Evolutionary conservation across 2,888 invertebrate genomes (phyloP).

Genomic region (Aproaerema taeniolella): DNA sequence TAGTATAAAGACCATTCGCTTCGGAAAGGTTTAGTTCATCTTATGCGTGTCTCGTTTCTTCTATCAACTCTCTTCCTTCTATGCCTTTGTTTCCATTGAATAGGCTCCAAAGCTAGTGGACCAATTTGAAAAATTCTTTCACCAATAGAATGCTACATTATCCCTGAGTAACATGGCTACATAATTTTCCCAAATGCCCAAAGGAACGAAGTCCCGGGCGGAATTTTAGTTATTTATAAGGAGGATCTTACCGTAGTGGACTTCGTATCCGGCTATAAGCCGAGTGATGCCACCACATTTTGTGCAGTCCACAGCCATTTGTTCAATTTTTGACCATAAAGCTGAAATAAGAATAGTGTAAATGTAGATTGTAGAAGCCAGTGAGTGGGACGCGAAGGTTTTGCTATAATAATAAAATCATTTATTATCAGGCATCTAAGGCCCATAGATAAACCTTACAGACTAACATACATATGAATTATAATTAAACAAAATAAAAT

Average conservation of each 20-base stretch:
- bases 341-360: not conserved
- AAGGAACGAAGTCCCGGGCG: not conserved
- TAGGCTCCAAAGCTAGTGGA: not conserved
- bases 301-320: constrained; percentile 2
- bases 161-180: no score
- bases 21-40: no score
- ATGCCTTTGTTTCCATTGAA: not conserved
- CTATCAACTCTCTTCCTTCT: not conserved
- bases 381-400: not conserved
- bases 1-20: no score
- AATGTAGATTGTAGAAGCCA: no score
- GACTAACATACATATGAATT: no score
- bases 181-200: not conserved
- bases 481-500: no score
- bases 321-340: not conserved
- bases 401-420: not conserved
- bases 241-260: not conserved
- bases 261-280: not conserved
- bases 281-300: constrained; percentile 3
- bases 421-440: no score
- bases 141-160: not conserved
- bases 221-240: not conserved
- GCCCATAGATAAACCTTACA: no score
- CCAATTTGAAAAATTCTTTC: not conserved
- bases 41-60: no score